Conservation (phyloP, 2,113 vertebrate species). For the Dasypus novemcinctus region DNA sequence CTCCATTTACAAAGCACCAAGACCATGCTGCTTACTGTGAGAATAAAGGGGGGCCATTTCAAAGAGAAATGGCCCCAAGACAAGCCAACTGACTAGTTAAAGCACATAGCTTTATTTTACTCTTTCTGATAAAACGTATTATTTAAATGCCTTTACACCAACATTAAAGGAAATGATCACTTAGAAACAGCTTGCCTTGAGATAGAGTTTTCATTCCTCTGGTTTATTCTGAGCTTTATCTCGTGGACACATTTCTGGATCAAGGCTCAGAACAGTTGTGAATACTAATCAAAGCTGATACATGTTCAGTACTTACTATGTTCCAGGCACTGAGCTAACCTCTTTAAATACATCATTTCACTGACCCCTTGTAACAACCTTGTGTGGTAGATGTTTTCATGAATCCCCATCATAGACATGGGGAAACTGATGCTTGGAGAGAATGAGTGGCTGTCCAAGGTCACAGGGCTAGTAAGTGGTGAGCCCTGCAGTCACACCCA, state of each 20-base stretch:
- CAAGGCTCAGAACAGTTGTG: not conserved
- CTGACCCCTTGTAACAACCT: not conserved
- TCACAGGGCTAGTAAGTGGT: not conserved
- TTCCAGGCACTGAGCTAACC: not conserved
- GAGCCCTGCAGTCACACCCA: not conserved
- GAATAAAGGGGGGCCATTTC: not conserved
- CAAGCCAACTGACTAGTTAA: not conserved
- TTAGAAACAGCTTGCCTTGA: not conserved
- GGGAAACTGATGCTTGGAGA: not conserved
- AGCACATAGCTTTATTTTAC: not conserved
- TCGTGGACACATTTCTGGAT: not conserved
- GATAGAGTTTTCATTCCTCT: not conserved
- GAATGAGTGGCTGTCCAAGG: not conserved
- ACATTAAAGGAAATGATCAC: not conserved
- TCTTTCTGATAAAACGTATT: not conserved
- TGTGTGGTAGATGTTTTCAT: not conserved
- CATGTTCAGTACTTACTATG: not conserved
- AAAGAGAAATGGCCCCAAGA: not conserved
- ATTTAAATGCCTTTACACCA: not conserved
- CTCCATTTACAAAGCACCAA: not conserved
- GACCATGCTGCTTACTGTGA: not conserved
- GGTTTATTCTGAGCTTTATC: not conserved
- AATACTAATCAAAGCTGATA: not conserved
- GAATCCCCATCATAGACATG: not conserved
- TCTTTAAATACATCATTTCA: not conserved